phyloP scores from a whole-genome alignment of 2,113 vertebrate genomes.

The Triplophysa rosa region DNA sequence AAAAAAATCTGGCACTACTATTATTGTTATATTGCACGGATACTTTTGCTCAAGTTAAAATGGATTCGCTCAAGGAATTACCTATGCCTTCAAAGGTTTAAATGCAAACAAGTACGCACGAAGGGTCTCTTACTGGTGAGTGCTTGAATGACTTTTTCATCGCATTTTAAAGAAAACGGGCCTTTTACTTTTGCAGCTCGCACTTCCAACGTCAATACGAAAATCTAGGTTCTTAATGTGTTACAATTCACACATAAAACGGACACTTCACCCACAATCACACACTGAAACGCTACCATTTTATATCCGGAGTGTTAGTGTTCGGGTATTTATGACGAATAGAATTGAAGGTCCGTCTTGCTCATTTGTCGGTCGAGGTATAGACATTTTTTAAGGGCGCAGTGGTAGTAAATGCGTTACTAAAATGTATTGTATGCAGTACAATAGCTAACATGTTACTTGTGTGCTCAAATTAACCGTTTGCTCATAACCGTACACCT shows the following conservation, averaged over 20 bases:
- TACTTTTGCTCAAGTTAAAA: slow-evolving; percentile 27
- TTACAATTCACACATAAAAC: slow-evolving; percentile 18
- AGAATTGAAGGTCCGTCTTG: not conserved
- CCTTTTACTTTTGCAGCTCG: slow-evolving; percentile 9
- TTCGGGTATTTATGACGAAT: not conserved
- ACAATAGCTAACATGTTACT: not conserved
- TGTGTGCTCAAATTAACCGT: slow-evolving; percentile 18
- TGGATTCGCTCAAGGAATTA: slow-evolving; percentile 25
- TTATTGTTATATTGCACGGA: slow-evolving; percentile 21
- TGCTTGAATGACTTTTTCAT: not conserved
- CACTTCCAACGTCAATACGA: not conserved
- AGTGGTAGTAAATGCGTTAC: slow-evolving; percentile 1
- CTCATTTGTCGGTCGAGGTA: not conserved
- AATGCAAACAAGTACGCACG: slow-evolving; percentile 5
- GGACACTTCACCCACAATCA: not conserved
- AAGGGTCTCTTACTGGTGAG: slow-evolving; percentile 33
- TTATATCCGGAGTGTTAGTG: not conserved
- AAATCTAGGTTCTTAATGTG: not conserved
- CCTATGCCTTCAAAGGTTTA: not conserved
- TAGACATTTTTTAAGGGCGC: not conserved
- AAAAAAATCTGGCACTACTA: not conserved
- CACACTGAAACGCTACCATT: slow-evolving; percentile 11
- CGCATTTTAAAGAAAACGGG: slow-evolving; percentile 14
- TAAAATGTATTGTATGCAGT: slow-evolving; percentile 23
- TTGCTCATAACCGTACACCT: slow-evolving; percentile 25